phyloP scores from a whole-genome alignment of 2,888 invertebrate species.

The Pseudococcus longispinus region DNA sequence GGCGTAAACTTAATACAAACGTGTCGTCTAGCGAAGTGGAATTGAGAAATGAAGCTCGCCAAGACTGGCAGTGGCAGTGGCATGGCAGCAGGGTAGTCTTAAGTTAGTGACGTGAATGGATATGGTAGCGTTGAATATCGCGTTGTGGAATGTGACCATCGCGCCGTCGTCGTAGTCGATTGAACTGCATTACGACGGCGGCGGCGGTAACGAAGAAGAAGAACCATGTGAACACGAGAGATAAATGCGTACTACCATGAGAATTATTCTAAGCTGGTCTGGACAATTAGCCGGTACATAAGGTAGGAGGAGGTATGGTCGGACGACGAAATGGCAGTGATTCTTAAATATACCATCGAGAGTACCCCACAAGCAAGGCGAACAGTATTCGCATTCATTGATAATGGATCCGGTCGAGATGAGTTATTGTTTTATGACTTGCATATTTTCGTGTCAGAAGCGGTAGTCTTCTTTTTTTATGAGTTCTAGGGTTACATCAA shows the following conservation, averaged over 20 bases:
- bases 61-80: not conserved
- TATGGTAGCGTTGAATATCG: constrained; percentile 28
- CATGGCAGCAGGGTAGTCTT: not conserved
- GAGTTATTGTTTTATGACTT: constrained; percentile 34
- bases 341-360: not conserved
- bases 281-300: constrained; percentile 23
- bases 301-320: not conserved
- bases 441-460: not conserved
- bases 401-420: not conserved
- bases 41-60: not conserved
- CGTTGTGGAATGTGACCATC: constrained; percentile 27
- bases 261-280: constrained; percentile 37
- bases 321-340: constrained; percentile 29
- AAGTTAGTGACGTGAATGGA: not conserved
- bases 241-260: constrained; percentile 24
- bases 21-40: not conserved
- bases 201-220: not conserved
- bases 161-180: not conserved
- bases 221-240: constrained; percentile 10
- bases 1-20: not conserved
- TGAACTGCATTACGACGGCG: not conserved
- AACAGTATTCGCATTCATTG: not conserved
- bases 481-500: not conserved
- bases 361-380: not conserved
- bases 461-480: not conserved